Base-by-base conservation (phyloP, 2,888 invertebrate genomes). In the Allacma fusca region DNA sequence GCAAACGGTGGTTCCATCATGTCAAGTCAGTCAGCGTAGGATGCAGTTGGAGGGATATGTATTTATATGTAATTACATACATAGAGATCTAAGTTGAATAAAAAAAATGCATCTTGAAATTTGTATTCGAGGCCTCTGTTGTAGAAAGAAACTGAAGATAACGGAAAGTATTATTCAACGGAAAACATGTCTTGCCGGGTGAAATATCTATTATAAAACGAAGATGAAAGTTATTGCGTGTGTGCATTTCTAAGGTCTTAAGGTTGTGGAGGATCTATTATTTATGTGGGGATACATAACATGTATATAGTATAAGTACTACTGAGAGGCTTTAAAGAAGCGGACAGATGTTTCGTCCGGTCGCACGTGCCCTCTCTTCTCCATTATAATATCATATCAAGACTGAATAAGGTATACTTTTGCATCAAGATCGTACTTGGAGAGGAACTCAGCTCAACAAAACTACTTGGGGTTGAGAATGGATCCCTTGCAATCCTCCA, bases 351-450 rank as follows among this genome's bases (percentile, higher is more conserved):
- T 68, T 68, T 43, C 68, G 21, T 34, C 43, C 40, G 68, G 40
- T 40, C 68, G 68, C 68, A 68, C 68, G 68, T 68, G 68, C 68
- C 68, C 68, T 34, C 5, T 21, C 68, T 68, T n/a, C 62, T 19
- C 16, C 28, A 24, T 62, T 13, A 62, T 62, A 50, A 62, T 62
- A 62, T 62, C 23, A 62, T 62, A n/a, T 65, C 4, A 9, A 62
- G 65, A 65, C 65, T 50, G 4, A 7, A 50, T 50, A 50, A 50
- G 50, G 50, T 50, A 16, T 50, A 50, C 50, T 50, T 50, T 50
- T 50, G 50, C 50, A 50, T 50, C 50, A 50, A 50, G 50, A 50
- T 50, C 19, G 2, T 50, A 50, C 50, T 50, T 50, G 50, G 9
- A n/a, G 16, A 50, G 50, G 50, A 50, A 19, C 50, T 50, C 9